phyloP scores from a whole-genome alignment of 2,113 vertebrate genomes.

The Cyprinodon brontotheroides region DNA sequence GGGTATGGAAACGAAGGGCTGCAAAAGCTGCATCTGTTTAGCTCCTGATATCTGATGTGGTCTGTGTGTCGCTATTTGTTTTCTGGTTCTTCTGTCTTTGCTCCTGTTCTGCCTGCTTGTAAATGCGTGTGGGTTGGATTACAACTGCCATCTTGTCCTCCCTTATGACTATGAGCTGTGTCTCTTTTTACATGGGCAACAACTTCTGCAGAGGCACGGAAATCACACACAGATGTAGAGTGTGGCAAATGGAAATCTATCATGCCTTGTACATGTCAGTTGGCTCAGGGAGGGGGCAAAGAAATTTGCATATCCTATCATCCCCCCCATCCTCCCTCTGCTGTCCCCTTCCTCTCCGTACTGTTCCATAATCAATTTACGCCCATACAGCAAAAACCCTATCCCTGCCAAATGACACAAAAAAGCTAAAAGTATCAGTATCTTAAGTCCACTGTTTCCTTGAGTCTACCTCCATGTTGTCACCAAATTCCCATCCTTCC shows the following conservation, averaged over 20 bases:
- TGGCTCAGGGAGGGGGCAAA: slow-evolving; percentile 62
- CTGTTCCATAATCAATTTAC: slow-evolving; percentile 78
- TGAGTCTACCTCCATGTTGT: slow-evolving; percentile 17
- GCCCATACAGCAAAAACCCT: slow-evolving; percentile 54
- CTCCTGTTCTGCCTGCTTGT: slow-evolving; percentile 48
- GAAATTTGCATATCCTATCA: slow-evolving; percentile 78
- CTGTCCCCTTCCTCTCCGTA: slow-evolving; percentile 40
- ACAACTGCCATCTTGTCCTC: slow-evolving; percentile 72
- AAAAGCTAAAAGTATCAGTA: slow-evolving; percentile 78
- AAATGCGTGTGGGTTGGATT: slow-evolving; percentile 82
- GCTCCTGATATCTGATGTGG: slow-evolving; percentile 16
- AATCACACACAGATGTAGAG: slow-evolving; percentile 50
- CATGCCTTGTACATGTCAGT: slow-evolving; percentile 78
- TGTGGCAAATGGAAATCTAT: slow-evolving; percentile 78
- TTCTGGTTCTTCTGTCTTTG: slow-evolving; percentile 29
- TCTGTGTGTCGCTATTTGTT: slow-evolving; percentile 25
- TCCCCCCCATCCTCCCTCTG: slow-evolving; percentile 24
- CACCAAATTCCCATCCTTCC: slow-evolving; percentile 26
- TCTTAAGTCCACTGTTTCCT: slow-evolving; percentile 53
- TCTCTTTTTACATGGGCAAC: slow-evolving; percentile 51
- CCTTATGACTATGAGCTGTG: slow-evolving; percentile 42
- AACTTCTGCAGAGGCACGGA: slow-evolving; percentile 65
- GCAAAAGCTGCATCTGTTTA: slow-evolving; percentile 61
- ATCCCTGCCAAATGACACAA: slow-evolving; percentile 58
- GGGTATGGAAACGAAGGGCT: slow-evolving; percentile 82